Evolutionary conservation across 2,888 invertebrate genomes (phyloP).

Genomic region (Lydus trimaculatus): DNA sequence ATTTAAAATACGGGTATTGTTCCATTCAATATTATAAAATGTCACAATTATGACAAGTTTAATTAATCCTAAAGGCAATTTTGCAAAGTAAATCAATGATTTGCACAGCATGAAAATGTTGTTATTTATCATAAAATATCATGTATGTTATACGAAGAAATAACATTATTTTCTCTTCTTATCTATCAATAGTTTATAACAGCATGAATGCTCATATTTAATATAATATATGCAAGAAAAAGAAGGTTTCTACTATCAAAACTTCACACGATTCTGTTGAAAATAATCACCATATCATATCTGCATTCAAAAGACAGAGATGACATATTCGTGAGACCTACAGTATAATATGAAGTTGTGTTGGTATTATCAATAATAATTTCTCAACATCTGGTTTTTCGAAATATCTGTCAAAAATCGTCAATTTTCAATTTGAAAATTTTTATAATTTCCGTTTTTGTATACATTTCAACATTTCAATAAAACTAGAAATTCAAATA

Average conservation of each 20-base stretch:
- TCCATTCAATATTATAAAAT: conserved; percentile 11
- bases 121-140: conserved; percentile 16
- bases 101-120: conserved; percentile 15
- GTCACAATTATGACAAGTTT: conserved; percentile 14
- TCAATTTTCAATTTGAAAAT: neutral
- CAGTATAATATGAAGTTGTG: neutral
- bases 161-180: conserved; percentile 1
- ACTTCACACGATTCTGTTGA: neutral
- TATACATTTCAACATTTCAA: neutral
- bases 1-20: neutral
- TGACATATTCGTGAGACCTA: neutral
- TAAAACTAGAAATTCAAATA: neutral
- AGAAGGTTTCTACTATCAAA: neutral
- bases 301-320: neutral
- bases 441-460: neutral
- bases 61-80: conserved; percentile 26
- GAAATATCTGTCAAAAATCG: neutral
- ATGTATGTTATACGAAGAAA: neutral
- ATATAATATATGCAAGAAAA: neutral
- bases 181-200: neutral
- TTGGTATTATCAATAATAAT: neutral
- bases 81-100: conserved; percentile 20
- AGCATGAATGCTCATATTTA: neutral
- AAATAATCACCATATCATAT: neutral
- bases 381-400: neutral